Conservation (phyloP, 2,888 invertebrate genomes). For the Zygogramma bicolorata region DNA sequence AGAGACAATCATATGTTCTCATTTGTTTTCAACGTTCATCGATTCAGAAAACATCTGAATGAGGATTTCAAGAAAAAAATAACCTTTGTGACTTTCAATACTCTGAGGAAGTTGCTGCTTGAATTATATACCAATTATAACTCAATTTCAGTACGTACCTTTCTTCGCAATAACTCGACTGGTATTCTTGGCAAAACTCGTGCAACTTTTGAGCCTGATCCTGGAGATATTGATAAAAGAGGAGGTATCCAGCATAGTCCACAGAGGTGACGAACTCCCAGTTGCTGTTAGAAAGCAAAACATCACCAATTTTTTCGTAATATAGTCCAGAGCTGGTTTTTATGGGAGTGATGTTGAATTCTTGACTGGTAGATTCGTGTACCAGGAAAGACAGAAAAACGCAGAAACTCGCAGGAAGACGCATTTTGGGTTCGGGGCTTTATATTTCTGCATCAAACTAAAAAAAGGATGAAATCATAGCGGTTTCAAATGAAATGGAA, state of each 20-base stretch:
- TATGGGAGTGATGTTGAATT: conserved; percentile 23
- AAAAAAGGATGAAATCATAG: neutral
- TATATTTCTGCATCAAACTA: neutral
- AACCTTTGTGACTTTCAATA: no score
- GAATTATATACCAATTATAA: neutral
- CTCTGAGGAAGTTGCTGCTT: neutral
- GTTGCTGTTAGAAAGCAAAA: conserved; percentile 27
- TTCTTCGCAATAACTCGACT: neutral
- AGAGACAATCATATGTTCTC: no score
- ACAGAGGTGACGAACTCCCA: conserved; percentile 33
- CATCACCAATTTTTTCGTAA: conserved; percentile 32
- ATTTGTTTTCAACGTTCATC: no score
- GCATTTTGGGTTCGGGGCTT: neutral
- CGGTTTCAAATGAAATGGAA: neutral
- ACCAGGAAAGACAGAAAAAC: neutral
- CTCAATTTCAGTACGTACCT: conserved; percentile 7
- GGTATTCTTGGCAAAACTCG: conserved; percentile 17
- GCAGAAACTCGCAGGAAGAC: neutral
- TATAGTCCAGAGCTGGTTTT: conserved; percentile 28
- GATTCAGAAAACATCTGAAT: no score
- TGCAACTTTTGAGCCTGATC: conserved; percentile 20
- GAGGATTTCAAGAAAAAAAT: no score
- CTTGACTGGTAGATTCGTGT: neutral
- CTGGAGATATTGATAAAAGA: conserved; percentile 29
- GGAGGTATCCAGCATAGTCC: conserved; percentile 25